phyloP scores from a whole-genome alignment of 2,113 vertebrate genomes.

The Hippolais icterina region DNA sequence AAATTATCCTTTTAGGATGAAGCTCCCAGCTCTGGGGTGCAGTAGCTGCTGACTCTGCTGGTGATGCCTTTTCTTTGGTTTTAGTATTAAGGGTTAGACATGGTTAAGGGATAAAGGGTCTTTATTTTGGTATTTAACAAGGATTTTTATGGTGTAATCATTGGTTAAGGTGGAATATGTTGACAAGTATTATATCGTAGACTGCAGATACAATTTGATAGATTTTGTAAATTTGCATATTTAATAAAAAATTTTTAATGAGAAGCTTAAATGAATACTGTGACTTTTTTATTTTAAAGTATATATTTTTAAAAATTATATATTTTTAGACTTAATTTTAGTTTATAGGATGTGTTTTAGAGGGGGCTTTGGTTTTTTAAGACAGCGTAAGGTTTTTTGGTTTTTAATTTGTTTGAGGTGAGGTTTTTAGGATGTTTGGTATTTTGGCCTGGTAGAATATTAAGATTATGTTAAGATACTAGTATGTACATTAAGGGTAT shows the following conservation, averaged over 20 bases:
- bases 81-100: neutral
- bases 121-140: neutral
- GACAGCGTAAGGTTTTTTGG: rapidly evolving
- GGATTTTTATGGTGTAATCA: neutral
- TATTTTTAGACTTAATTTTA: neutral
- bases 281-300: neutral
- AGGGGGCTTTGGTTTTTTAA: neutral
- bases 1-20: neutral
- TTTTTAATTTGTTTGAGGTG: neutral
- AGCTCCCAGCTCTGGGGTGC: neutral
- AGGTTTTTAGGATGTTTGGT: neutral
- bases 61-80: neutral
- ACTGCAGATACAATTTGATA: neutral
- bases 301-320: neutral
- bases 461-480: too few species aligned
- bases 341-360: neutral
- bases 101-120: neutral
- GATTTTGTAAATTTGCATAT: neutral
- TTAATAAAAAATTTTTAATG: neutral
- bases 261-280: neutral
- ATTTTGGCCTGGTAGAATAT: neutral
- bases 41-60: neutral
- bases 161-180: neutral
- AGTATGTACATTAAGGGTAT: neutral
- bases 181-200: neutral